Conservation (phyloP, 2,113 vertebrate genomes). For the Typhlomys cinereus region DNA sequence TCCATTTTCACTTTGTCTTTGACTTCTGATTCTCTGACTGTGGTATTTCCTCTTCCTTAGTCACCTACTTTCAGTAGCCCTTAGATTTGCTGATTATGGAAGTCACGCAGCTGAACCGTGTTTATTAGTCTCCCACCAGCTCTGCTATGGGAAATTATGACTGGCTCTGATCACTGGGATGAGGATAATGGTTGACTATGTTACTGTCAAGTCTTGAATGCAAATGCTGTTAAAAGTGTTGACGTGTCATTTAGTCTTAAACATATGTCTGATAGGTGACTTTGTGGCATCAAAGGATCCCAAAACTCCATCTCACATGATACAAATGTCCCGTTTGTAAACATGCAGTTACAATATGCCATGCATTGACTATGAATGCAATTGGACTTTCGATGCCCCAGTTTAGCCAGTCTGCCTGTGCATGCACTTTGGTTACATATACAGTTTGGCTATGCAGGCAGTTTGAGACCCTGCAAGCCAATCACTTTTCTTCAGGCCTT, state of each 20-base stretch:
- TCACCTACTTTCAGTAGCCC: background rate
- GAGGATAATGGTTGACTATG: too few relatives aligned
- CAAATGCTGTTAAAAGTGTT: background rate
- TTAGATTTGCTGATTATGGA: background rate
- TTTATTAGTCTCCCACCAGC: background rate
- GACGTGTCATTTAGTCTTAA: background rate
- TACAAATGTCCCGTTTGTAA: background rate
- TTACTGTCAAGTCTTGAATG: background rate
- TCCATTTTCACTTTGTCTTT: too few relatives aligned
- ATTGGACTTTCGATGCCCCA: background rate
- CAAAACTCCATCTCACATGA: background rate
- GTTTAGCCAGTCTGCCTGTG: too few relatives aligned
- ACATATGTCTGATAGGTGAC: background rate
- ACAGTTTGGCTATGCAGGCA: too few relatives aligned
- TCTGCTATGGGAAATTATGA: background rate
- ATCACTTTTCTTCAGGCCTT: background rate
- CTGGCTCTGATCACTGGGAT: too few relatives aligned
- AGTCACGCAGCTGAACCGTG: background rate
- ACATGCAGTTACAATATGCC: background rate
- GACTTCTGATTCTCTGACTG: background rate
- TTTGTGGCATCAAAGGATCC: background rate
- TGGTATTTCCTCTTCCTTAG: background rate
- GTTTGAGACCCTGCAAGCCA: too few relatives aligned
- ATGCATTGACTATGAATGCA: background rate
- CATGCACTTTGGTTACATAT: too few relatives aligned